A percentile compares a stretch with the other conserved stretches of the same genome.
phyloP scores from a whole-genome alignment of 1,140 invertebrate species.

The Diplogasteroides magnus region DNA sequence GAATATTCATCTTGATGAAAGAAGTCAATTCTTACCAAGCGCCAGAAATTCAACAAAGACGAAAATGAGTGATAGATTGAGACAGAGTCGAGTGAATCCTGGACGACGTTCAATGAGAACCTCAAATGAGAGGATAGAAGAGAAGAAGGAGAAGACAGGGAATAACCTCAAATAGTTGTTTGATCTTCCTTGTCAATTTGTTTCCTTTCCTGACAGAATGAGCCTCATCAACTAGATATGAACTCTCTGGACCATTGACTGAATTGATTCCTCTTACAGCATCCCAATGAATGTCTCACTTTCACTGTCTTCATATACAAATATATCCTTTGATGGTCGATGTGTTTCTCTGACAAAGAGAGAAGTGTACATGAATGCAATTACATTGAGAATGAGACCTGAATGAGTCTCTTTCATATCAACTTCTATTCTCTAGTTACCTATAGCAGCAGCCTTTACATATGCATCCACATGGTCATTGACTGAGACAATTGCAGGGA shows the following conservation, averaged over 20 bases:
- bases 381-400: slow-evolving; percentile 11
- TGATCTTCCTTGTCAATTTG: not conserved
- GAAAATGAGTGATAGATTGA: slow-evolving; percentile 28
- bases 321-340: slow-evolving; percentile 13
- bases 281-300: slow-evolving; percentile 8
- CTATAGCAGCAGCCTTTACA: slow-evolving; percentile 14
- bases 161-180: slow-evolving; percentile 8
- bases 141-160: not conserved
- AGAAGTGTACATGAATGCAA: slow-evolving; percentile 24
- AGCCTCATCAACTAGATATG: no score
- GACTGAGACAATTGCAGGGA: slow-evolving; percentile 17
- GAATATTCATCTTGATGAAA: not conserved
- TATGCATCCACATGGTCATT: slow-evolving; percentile 20
- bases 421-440: slow-evolving; percentile 5
- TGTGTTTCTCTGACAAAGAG: slow-evolving; percentile 33
- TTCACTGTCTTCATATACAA: slow-evolving; percentile 14
- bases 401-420: slow-evolving; percentile 10
- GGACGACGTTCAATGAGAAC: slow-evolving; percentile 24
- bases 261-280: no score
- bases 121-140: slow-evolving; percentile 15
- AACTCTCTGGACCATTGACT: no score
- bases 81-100: slow-evolving; percentile 30
- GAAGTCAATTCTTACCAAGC: slow-evolving; percentile 16
- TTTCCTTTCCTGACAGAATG: slow-evolving; percentile 1
- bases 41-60: slow-evolving; percentile 33